phyloP scores from a whole-genome alignment of 2,113 vertebrate genomes.

The Corythaeola cristata region DNA sequence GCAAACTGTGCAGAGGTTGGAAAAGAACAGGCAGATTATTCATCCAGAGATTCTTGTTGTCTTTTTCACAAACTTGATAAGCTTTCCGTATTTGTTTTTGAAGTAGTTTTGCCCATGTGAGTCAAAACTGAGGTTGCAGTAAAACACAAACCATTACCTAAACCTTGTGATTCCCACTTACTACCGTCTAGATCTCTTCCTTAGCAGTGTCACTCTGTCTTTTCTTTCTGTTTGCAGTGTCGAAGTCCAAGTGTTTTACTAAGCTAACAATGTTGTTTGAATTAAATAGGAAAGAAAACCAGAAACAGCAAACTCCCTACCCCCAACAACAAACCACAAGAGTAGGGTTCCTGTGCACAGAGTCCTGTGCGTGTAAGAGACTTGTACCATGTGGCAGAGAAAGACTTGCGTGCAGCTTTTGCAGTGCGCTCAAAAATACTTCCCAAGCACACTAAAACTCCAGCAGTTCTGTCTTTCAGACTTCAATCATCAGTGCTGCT shows the following conservation, averaged over 20 bases:
- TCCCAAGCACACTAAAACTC: neutral
- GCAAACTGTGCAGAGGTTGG: neutral
- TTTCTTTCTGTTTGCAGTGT: neutral
- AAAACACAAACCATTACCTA: neutral
- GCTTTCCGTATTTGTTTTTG: neutral
- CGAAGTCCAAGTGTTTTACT: neutral
- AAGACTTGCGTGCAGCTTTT: neutral
- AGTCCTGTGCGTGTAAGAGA: fast-evolving
- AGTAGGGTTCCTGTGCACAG: neutral
- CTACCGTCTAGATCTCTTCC: neutral
- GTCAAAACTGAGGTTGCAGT: neutral
- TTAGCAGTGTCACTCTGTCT: neutral
- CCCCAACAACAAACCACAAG: neutral
- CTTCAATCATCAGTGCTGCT: neutral
- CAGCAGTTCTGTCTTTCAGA: neutral
- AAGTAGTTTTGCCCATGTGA: neutral
- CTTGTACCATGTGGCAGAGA: neutral
- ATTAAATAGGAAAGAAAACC: neutral
- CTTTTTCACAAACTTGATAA: neutral
- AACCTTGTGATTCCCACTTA: neutral
- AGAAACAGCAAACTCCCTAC: neutral
- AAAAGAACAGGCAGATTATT: neutral
- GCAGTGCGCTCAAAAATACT: neutral
- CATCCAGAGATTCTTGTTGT: neutral
- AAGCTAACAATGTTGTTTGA: neutral